These are phyloP conservation scores for Noctua janthe DNA, from an alignment of 2,888 invertebrate species.

Conservation along the genomic window DNA sequence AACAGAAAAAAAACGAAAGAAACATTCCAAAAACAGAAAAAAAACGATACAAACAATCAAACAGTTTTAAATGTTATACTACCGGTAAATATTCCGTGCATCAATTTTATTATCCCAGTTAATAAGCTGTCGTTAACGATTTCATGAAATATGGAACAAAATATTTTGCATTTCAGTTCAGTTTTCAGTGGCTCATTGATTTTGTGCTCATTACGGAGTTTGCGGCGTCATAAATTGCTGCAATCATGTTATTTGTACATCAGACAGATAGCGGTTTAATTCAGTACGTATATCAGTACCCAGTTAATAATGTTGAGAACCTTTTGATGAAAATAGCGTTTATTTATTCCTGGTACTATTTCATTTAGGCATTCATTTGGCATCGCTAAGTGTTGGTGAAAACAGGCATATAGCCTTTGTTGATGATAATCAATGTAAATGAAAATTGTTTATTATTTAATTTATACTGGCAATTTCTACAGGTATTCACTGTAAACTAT, in stretches of 20 bases:
- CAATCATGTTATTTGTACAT: constrained; percentile 3
- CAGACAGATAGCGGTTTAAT: not conserved
- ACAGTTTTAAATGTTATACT: too few species aligned
- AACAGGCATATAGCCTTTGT: not conserved
- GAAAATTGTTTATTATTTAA: not conserved
- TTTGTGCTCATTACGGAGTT: constrained; percentile 8
- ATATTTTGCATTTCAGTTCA: constrained; percentile 1
- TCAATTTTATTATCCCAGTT: not conserved
- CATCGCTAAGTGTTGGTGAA: not conserved
- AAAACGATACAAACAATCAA: too few species aligned
- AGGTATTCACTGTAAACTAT: not conserved
- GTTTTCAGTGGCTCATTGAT: constrained; percentile 20
- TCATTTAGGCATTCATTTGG: not conserved
- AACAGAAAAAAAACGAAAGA: too few species aligned
- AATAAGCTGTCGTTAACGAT: constrained; percentile 2
- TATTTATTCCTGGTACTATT: not conserved
- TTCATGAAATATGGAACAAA: constrained; percentile 13
- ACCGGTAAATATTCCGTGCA: not conserved
- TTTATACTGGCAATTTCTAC: not conserved
- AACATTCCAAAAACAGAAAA: too few species aligned
- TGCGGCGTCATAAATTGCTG: not conserved
- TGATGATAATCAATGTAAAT: not conserved
- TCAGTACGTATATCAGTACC: not conserved
- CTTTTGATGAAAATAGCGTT: not conserved
- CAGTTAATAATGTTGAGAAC: not conserved